Evolutionary conservation across 2,797 vertebrate genomes (phyloP), one percentile per base, ranked within the genome.

Genomic region (Alosa sapidissima): DNA sequence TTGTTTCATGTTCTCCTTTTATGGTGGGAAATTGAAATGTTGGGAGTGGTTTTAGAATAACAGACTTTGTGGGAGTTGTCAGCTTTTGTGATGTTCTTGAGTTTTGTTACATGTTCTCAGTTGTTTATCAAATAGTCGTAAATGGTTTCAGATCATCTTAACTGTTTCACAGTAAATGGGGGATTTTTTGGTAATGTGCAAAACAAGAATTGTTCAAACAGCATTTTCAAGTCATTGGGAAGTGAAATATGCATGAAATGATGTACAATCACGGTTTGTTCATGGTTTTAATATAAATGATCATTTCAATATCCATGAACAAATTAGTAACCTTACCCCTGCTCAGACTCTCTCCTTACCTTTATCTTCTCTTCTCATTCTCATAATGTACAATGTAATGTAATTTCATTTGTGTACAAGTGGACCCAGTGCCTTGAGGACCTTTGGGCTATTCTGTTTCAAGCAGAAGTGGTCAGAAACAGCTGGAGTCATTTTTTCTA

Each of bases 141-240:
- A 33, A 36, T 36, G 65, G 65, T 72, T 72, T 72, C 65, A 72
- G 65, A 72, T 72, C 28, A 72, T 72, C 33, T 72, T 36, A 72
- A 72, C 65, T 9, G 28, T 72, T 72, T 72, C 10, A 72, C 65
- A 10, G 2, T 33, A 16, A 13, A 75, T 41, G 68, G 11, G 68
- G 68, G 5, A 72, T 75, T 41, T 75, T 41, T 45, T 45, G 5
- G 13, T 72, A 5, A 41, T 36, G 65, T 5, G 14, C 33, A 41
- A 75, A 41, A 68, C 24, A 14, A 68, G 65, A 75, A 5, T 19
- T 41, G 68, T 13, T 68, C 65, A 28, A 68, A 36, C 9, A 68
- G 65, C 28, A 68, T 36, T 68, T 75, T 75, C 36, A 36, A 41
- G 36, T 24, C 0, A 33, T 13, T 7, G 24, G 24, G 62, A 68